Evolutionary conservation across 92 coral and sea anemone genomes (phyloP).

Genomic region (Bergia sp.): DNA sequence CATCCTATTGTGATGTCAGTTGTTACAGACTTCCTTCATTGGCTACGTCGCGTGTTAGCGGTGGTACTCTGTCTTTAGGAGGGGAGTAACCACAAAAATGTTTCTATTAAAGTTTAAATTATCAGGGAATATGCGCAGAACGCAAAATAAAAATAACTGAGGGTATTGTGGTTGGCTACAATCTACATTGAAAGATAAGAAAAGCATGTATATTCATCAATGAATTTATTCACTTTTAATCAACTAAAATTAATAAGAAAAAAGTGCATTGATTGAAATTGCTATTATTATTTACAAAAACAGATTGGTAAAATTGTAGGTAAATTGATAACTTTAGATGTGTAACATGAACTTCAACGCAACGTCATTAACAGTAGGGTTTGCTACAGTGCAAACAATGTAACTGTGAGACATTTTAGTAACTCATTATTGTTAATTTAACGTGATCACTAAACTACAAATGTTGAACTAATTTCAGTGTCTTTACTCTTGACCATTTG

Average conservation of each 20-base stretch:
- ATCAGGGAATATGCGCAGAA: too few species aligned
- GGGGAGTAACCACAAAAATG: too few species aligned
- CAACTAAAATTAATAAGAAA: conserved; percentile 4
- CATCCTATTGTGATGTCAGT: neutral
- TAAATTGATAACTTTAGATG: neutral
- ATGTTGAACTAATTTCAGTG: conserved; percentile 1
- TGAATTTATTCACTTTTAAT: neutral
- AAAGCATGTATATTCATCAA: neutral
- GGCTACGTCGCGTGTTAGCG: too few species aligned
- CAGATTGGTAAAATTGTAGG: too few species aligned
- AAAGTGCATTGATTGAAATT: neutral
- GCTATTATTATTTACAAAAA: neutral
- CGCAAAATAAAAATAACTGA: too few species aligned
- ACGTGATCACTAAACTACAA: neutral
- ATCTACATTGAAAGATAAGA: neutral
- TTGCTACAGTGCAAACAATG: neutral
- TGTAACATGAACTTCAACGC: neutral
- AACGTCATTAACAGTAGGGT: conserved; percentile 3
- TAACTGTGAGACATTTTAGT: too few species aligned
- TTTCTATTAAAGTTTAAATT: too few species aligned
- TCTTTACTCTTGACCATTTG: neutral
- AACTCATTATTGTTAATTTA: too few species aligned
- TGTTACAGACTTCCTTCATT: too few species aligned
- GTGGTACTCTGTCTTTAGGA: too few species aligned
- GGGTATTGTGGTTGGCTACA: neutral